A percentile compares a stretch with the other conserved stretches of the same genome.
Evolutionary conservation across 2,888 invertebrate genomes (phyloP).

Genomic region (Exephanes ischioxanthus): DNA sequence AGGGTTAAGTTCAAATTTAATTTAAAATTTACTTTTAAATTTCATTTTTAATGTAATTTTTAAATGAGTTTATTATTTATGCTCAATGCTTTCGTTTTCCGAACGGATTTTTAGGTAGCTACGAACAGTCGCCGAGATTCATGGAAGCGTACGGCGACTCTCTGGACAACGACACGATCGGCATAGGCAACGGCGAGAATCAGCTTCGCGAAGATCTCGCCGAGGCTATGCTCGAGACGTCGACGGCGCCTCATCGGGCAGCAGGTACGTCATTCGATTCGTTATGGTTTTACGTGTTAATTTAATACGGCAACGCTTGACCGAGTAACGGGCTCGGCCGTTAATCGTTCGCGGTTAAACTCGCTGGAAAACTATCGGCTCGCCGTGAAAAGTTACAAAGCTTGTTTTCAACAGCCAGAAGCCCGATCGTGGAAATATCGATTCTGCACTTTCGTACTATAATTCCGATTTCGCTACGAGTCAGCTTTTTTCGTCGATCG

Average conservation of each 20-base stretch:
- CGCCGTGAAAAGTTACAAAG: slow-evolving; percentile 3
- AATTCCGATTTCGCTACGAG: not conserved
- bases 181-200: slow-evolving; percentile 89
- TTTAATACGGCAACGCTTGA: slow-evolving; percentile 16
- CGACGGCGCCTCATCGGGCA: slow-evolving; percentile 85
- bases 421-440: not conserved
- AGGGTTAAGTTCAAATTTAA: no score
- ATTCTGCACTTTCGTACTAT: not conserved
- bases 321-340: not conserved
- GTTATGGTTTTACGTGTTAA: not conserved
- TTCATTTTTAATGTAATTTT: not conserved
- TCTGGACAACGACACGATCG: slow-evolving; percentile 80
- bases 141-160: slow-evolving; percentile 90
- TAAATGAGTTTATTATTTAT: not conserved
- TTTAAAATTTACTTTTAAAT: not conserved
- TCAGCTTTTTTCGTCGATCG: not conserved
- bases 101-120: slow-evolving; percentile 88
- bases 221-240: slow-evolving; percentile 96
- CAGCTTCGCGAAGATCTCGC: slow-evolving; percentile 95
- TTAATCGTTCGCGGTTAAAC: slow-evolving; percentile 32
- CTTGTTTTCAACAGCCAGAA: not conserved
- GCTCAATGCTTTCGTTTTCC: slow-evolving; percentile 1
- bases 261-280: slow-evolving; percentile 81
- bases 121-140: slow-evolving; percentile 94
- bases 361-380: slow-evolving; percentile 5